Base-by-base conservation (phyloP, 2,888 invertebrate genomes). In the Lypha dubia region DNA sequence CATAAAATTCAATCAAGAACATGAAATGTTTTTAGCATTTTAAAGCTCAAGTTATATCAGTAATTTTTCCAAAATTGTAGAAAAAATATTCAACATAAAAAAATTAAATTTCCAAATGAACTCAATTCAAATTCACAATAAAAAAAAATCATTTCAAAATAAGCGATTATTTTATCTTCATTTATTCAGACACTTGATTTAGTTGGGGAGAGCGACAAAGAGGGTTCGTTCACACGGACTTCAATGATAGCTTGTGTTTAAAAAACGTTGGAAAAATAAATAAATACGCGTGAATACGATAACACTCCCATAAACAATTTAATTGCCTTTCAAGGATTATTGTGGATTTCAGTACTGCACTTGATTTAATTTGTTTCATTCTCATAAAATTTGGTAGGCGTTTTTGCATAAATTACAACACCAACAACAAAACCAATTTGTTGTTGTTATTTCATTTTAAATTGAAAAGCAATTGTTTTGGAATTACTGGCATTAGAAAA, bases 381-480 rank as follows among this genome's bases (percentile, higher is more conserved):
- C 51, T 62, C 28, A 20, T 68, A 65, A 84, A n/a, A 74, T 83
- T 82, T 71, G 58, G 17, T 58, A 80, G 85, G 80, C 86, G 84
- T 87, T 77, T 89, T 86, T 87, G 87, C 87, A 88, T 88, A 87
- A 89, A 88, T 86, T 87, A 88, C 86, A 86, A 5, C n/a, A 86
- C 88, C 86, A 88, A 77, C 86, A 87, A n/a, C n/a, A n/a, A n/a
- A n/a, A n/a, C n/a, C n/a, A n/a, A n/a, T n/a, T n/a, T 79, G 62
- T 65, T 56, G 67, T 73, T 70, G 58, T 65, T 79, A 49, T 65
- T 46, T 20, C 46, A 73, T 49, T 76, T 65, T 41, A 86, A 87
- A 90, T 90, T 90, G 89, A 85, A 89, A 89, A 89, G 89, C 90
- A 89, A 90, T 90, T 90, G 90, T 89, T 88, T 89, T 88, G 87